Percentiles rank a stretch among this genome's conserved stretches.
Evolutionary conservation across 2,113 vertebrate species (phyloP).

Genomic region (Calyptommatus sinebrachiatus): DNA sequence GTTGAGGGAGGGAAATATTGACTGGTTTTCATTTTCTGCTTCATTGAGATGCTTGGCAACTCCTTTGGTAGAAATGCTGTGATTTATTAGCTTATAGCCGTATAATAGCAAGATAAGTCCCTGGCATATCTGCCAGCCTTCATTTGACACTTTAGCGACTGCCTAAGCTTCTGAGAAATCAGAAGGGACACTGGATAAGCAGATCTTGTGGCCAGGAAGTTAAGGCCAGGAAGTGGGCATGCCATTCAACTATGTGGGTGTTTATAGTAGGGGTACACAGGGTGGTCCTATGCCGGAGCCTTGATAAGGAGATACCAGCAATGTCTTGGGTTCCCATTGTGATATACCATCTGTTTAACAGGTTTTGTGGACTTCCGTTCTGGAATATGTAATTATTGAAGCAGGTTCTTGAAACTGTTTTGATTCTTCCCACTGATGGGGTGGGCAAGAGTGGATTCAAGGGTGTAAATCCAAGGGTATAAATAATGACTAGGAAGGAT

Average conservation of each 20-base stretch:
- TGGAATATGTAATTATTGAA: too few relatives aligned
- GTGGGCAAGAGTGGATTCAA: too few relatives aligned
- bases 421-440: too few relatives aligned
- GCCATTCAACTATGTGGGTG: neutral
- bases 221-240: neutral
- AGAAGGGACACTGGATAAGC: neutral
- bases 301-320: too few relatives aligned
- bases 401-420: too few relatives aligned
- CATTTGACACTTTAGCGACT: neutral
- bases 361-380: too few relatives aligned
- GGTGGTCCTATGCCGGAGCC: too few relatives aligned
- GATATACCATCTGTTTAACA: neutral
- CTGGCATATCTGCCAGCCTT: neutral
- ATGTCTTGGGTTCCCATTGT: too few relatives aligned
- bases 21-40: neutral
- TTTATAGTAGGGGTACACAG: neutral
- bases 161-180: neutral
- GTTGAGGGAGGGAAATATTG: constrained; percentile 27
- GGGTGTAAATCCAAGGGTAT: too few relatives aligned
- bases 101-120: constrained; percentile 14
- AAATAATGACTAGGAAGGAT: too few relatives aligned
- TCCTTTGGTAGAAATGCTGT: neutral
- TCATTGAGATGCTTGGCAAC: neutral
- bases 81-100: constrained; percentile 29
- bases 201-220: neutral